Base-by-base conservation (phyloP, 2,888 invertebrate species). In the Galeopsomyia nigrocyanea region DNA sequence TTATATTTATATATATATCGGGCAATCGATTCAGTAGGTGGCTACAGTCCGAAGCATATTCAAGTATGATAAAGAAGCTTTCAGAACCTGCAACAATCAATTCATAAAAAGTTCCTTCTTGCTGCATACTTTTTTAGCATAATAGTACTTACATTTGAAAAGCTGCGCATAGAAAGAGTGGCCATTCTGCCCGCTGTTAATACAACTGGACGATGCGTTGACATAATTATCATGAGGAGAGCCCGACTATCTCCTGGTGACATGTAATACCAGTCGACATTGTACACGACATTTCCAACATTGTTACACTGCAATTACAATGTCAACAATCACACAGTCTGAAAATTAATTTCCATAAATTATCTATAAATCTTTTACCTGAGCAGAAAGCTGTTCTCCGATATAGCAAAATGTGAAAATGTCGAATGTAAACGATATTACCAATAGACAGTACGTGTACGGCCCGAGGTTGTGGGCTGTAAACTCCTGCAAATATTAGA, bases 101-200 rank as follows among this genome's bases (percentile, higher is more conserved):
- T 9, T 3, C 31, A 0, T 53, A 16, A 61, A 6, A 53, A 70
- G 53, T 6, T 39, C 39, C 1, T 39, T 10, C 10, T 7, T 39
- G 39, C 0, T n/a, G 14, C 1, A 13, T 10, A 39, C 1, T 3
- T 3, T 3, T n/a, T 13, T 65, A 19, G 56, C 63, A 14, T 50
- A 63, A 49, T n/a, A 16, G 1, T 16, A 75, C 78, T 79, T 73
- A 82, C 83, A 13, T 79, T 76, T 31, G 75, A 77, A 66, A 83
- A 83, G 66, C 78, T 80, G 63, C 61, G 75, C 31, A 82, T 71
- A 6, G 82, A 81, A 1, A 83, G 66, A 53, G 74, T 77, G 13
- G 79, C 76, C 63, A 82, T 55, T 67, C 78, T 80, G 2, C 80
- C 81, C 5, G 80, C 83, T 5, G 79, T 79, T 1, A 82, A 68